Base-by-base conservation (phyloP, 2,113 vertebrate genomes). In the Heterocephalus glaber region DNA sequence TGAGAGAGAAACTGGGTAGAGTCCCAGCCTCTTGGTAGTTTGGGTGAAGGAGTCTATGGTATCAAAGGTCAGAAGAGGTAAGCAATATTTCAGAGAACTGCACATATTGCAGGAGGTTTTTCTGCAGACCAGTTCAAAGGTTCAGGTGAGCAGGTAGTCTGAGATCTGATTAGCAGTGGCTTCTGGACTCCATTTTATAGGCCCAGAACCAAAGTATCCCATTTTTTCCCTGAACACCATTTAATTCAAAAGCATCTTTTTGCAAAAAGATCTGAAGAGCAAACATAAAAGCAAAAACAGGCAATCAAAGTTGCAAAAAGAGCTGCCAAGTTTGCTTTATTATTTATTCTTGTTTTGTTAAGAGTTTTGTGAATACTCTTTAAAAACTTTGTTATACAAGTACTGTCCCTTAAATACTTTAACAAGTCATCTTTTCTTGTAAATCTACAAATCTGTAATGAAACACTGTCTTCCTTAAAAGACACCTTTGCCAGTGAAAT, bases 371-470 rank as follows among this genome's bases (percentile, higher is more conserved):
- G 28, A 85, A 80, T 74, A 63, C 0, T 54, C 24, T 44, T 56
- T 61, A 63, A 95, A 83, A 80, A 9, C 8, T 24, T n/a, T 76
- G 49, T 77, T 19, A 76, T 7, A 17, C 49, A 35, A 6, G 44
- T 44, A 82, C 28, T 38, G 2, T 47, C 20, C 88, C 22, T 52
- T 56, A 87, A 90, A 77, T 72, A 41, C 35, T 84, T 87, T 38
- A 58, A 24, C 44, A 89, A 80, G 38, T 13, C 56, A 20, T 41
- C 14, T 72, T 80, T 83, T 79, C 30, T 49, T 72, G 16, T 61
- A 19, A 82, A 72, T 86, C 49, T 88, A 20, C 3, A 88, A 90
- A 74, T 77, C 4, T 70, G 33, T 61, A 58, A 68, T 85, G 86
- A 94, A 79, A 56, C 35, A 17, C 38, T 38, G 22, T 28, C 13